phyloP scores from a whole-genome alignment of 2,888 invertebrate genomes.

The Aphrophora alni region DNA sequence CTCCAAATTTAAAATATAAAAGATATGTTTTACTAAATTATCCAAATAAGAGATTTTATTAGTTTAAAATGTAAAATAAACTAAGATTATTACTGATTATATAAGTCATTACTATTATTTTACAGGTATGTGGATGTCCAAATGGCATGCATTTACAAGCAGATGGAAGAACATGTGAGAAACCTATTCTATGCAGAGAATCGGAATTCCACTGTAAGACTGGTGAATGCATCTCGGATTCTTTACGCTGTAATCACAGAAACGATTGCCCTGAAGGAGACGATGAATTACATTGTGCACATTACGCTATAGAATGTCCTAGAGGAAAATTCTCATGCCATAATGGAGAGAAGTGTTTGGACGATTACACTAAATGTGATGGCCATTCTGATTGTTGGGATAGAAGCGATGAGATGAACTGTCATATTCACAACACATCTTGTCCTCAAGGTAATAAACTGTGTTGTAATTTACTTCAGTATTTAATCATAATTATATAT shows the following conservation, averaged over 20 bases:
- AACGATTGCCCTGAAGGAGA: conserved; percentile 63
- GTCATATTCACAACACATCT: conserved; percentile 53
- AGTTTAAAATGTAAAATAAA: too few relatives aligned
- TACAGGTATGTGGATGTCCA: conserved; percentile 68
- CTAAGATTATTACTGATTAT: too few relatives aligned
- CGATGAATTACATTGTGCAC: conserved; percentile 63
- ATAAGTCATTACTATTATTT: too few relatives aligned
- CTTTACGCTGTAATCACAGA: conserved; percentile 60
- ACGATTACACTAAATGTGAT: conserved; percentile 61
- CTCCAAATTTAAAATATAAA: too few relatives aligned
- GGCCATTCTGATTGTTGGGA: conserved; percentile 60
- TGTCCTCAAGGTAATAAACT: conserved; percentile 56
- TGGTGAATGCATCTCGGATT: conserved; percentile 57
- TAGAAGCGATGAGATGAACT: conserved; percentile 60
- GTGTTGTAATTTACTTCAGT: too few relatives aligned
- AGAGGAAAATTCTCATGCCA: conserved; percentile 60
- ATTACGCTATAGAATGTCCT: conserved; percentile 56
- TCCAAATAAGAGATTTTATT: too few relatives aligned
- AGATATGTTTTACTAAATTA: too few relatives aligned
- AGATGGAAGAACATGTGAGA: conserved; percentile 45
- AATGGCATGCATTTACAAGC: conserved; percentile 63
- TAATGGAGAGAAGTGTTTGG: conserved; percentile 61
- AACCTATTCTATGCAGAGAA: conserved; percentile 58
- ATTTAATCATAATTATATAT: too few relatives aligned
- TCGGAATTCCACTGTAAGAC: conserved; percentile 66